A percentile compares a stretch with the other conserved stretches of the same genome.
Conservation (phyloP, 1,140 invertebrate genomes). For the Panagrolaimus sp. region DNA sequence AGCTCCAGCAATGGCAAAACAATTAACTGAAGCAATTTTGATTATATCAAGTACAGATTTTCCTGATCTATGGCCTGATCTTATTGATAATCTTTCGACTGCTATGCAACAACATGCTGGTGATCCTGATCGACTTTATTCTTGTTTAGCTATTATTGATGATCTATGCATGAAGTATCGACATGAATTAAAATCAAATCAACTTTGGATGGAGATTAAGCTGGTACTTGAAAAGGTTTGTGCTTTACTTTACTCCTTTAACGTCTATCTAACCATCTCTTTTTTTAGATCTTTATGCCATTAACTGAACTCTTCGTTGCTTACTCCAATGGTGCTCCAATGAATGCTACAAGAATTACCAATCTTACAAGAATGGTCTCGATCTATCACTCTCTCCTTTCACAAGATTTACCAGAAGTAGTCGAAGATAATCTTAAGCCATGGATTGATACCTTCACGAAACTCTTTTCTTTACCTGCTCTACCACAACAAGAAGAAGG, state of each 20-base stretch:
- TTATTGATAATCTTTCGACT: neutral
- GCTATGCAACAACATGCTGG: neutral
- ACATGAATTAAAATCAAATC: neutral
- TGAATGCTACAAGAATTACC: neutral
- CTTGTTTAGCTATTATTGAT: neutral
- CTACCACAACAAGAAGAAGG: no score
- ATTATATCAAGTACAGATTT: neutral
- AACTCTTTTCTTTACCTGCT: neutral
- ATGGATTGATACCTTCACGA: neutral
- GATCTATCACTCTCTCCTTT: neutral
- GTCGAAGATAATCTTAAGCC: slow-evolving; percentile 29
- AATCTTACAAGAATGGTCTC: neutral
- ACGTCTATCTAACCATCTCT: neutral
- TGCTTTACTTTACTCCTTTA: no score
- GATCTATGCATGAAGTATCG: neutral
- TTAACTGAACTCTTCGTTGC: neutral
- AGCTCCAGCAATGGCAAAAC: neutral
- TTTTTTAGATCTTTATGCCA: neutral
- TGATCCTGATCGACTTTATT: neutral
- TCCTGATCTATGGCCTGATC: neutral
- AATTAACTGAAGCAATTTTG: neutral
- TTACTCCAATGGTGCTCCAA: neutral
- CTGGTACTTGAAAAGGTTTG: neutral
- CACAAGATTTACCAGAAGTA: neutral
- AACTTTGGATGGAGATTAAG: neutral